Base-by-base conservation (phyloP, 2,888 invertebrate species). In the Himalopsyche anomala region DNA sequence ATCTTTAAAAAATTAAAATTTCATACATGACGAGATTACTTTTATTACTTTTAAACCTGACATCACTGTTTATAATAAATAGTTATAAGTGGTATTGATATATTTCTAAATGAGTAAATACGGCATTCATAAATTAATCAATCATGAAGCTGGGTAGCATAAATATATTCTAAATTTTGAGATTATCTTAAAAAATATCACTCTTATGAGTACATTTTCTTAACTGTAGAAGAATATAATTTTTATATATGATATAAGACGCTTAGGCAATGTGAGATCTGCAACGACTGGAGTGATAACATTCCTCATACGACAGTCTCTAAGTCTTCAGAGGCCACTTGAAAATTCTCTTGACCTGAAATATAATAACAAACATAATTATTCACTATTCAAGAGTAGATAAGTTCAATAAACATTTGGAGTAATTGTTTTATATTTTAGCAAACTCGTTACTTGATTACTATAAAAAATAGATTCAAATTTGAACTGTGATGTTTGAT, bases 281-380 rank as follows among this genome's bases (percentile, higher is more conserved):
- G 80, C 81, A 36, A 38, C 45, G 42, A 45, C 51, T 28, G 19
- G 17, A 79, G 17, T 42, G 84, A 40, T 81, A 45, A 51, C n/a
- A n/a, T 74, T 79, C 42, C 90, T 92, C 90, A 93, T 89, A 93
- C 93, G 80, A 93, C 92, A 87, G 93, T 93, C 91, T 92, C 93
- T 89, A 92, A 90, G 89, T 93, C 93, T 90, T 93, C 93, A 81
- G 93, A 92, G 87, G 92, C 92, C 91, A 93, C 91, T 91, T 93
- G 93, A 89, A 93, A 93, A 91, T 93, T 92, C 90, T 93, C 93
- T 90, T 93, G 93, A 91, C 93, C 93, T 93, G 92, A 74, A 89
- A 86, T 79, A 38, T n/a, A 36, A 36, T n/a, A 89, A 84, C 28
- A 86, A 55, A 82, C 15, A 42, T 82, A n/a, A 11, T 69, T 69